Conservation (phyloP, 2,888 invertebrate genomes). For the Cybosia mesomella region DNA sequence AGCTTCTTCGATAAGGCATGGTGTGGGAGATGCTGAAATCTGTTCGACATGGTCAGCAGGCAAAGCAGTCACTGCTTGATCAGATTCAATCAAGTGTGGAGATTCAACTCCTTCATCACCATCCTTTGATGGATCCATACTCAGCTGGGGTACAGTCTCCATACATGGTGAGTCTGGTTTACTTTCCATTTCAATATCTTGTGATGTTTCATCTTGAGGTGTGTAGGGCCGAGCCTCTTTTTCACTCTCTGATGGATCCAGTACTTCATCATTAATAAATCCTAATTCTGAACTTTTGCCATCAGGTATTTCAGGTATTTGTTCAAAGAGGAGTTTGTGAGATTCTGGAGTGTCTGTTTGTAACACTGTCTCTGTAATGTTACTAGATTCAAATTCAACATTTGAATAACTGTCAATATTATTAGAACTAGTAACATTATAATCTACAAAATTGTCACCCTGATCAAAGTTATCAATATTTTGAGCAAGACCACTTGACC, state of each 20-base stretch:
- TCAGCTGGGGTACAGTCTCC: constrained; percentile 49
- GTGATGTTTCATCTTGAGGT: constrained; percentile 73
- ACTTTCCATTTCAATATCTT: constrained; percentile 74
- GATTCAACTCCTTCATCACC: constrained; percentile 36
- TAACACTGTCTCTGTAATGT: constrained; percentile 65
- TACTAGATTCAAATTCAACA: constrained; percentile 70
- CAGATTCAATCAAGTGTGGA: constrained; percentile 35
- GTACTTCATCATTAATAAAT: constrained; percentile 74
- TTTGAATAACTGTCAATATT: constrained; percentile 69
- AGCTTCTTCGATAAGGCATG: constrained; percentile 34
- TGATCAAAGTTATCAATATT: constrained; percentile 62
- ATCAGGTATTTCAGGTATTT: constrained; percentile 84
- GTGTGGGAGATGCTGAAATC: constrained; percentile 38
- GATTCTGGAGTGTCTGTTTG: constrained; percentile 84
- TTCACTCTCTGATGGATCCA: constrained; percentile 75
- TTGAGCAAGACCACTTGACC: constrained; percentile 58
- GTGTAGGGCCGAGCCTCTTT: constrained; percentile 66
- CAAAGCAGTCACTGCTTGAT: constrained; percentile 44
- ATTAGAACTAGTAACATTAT: constrained; percentile 61
- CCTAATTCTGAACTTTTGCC: constrained; percentile 83
- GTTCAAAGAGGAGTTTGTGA: constrained; percentile 82
- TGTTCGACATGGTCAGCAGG: constrained; percentile 45
- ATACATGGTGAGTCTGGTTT: constrained; percentile 67
- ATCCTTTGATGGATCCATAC: constrained; percentile 35
- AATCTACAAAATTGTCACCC: constrained; percentile 70